Base-by-base conservation (phyloP, 2,797 vertebrate species). In the Leucoraja ocellata region DNA sequence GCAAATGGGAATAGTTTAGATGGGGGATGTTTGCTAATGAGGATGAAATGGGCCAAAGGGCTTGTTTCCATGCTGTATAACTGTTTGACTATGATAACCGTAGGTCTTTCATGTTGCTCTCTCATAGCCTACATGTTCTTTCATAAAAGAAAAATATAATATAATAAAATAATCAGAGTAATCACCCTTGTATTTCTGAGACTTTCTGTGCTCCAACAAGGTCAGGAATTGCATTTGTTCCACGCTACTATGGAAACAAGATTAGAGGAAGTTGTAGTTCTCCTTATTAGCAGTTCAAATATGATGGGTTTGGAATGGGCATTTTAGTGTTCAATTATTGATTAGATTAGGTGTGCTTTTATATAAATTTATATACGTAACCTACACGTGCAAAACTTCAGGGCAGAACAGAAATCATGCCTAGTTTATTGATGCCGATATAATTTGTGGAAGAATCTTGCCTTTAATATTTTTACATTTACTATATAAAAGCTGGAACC, bases 211-310 rank as follows among this genome's bases (percentile, higher is more conserved):
- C 39, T 92, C 71, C 32, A 39, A 92, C 10, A n/a, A 10, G 71
- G 32, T 76, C 25, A 28, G 5, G 63, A 54, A 23, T 92, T 76
- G 39, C 46, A 25, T 91, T 21, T 76, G 90, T 46, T 74, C 16
- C 46, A 76, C 16, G 68, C 21, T 92, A 58, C 90, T 76, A 92
- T 76, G 90, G 90, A 92, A 92, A 92, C 90, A 92, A 28, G 71
- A 92, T 68, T 68, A 36, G 65, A 74, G 46, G 71, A 23, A 8
- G 10, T 0, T 91, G 65, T n/a, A 11, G 14, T 13, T 71, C 9
- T 91, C 90, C 21, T 23, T 46, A 16, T 21, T 13, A 71, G 16
- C 86, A 71, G 86, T 39, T 71, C 21, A 23, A 65, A 11, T 71
- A 46, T 25, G 68, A 23, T 36, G 36, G 68, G 36, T 71, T 71